Percentiles rank a stretch among this genome's conserved stretches.
phyloP scores from a whole-genome alignment of 2,113 vertebrate genomes.

The Hucho hucho region DNA sequence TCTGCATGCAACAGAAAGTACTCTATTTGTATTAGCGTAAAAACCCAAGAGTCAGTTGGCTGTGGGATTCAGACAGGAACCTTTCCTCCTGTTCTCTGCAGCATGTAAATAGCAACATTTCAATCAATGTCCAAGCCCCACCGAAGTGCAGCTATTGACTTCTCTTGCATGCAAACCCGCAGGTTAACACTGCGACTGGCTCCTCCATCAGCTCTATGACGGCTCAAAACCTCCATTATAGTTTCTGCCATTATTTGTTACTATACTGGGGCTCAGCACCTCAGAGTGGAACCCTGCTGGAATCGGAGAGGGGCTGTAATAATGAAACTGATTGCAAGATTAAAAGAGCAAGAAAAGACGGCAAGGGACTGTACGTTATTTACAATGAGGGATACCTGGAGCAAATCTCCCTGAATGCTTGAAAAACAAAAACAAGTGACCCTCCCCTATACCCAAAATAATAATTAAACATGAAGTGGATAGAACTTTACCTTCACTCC shows the following conservation, averaged over 20 bases:
- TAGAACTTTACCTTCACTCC: no score
- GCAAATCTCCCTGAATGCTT: no score
- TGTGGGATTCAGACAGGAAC: conserved; percentile 28
- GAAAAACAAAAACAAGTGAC: no score
- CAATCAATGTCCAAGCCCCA: conserved; percentile 54
- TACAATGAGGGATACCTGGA: no score
- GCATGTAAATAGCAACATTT: conserved; percentile 50
- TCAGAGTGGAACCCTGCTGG: not conserved
- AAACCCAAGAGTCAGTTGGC: conserved; percentile 10
- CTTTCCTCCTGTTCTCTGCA: conserved; percentile 36
- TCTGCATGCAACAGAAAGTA: conserved; percentile 10
- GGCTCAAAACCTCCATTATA: conserved; percentile 17
- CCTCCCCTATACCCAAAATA: no score
- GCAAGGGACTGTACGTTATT: no score
- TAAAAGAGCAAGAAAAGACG: no score
- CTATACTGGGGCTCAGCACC: conserved; percentile 35
- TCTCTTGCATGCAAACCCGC: conserved; percentile 43
- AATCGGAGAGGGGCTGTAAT: not conserved
- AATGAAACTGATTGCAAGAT: not conserved
- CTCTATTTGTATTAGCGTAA: conserved; percentile 12
- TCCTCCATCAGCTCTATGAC: conserved; percentile 1
- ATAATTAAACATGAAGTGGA: no score
- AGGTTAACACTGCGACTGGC: conserved; percentile 20
- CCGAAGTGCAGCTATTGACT: not conserved
- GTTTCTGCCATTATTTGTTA: conserved; percentile 20